These are phyloP conservation scores for Phengaris arion DNA, from an alignment of 2,888 invertebrate species.

Conservation along the genomic window DNA sequence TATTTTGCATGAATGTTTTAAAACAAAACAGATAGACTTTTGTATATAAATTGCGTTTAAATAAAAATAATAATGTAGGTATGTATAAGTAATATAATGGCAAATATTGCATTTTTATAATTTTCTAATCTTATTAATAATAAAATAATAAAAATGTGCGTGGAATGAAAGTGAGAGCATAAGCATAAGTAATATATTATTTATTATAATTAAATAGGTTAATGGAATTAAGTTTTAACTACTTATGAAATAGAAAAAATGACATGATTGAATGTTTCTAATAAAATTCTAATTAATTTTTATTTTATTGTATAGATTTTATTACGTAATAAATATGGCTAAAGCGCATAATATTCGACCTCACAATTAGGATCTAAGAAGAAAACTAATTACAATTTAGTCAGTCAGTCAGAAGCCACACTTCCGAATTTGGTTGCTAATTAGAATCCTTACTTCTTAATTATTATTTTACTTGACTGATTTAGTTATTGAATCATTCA, in stretches of 20 bases:
- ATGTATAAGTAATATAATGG: conserved; percentile 29
- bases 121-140: conserved; percentile 43
- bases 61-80: conserved; percentile 8
- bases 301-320: conserved; percentile 14
- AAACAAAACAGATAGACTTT: background rate
- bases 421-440: too few species aligned
- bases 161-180: background rate
- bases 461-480: too few species aligned
- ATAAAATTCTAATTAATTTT: conserved; percentile 36
- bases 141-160: background rate
- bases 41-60: background rate
- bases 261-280: conserved; percentile 38
- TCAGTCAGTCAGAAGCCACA: too few species aligned
- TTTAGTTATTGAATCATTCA: too few species aligned
- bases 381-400: too few species aligned
- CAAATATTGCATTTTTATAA: conserved; percentile 41
- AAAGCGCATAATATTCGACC: too few species aligned
- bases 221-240: conserved; percentile 12
- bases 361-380: too few species aligned
- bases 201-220: background rate
- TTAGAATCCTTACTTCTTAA: too few species aligned
- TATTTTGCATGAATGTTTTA: conserved; percentile 3
- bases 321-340: background rate
- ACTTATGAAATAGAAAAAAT: background rate
- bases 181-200: background rate